Percentiles rank a stretch among this genome's conserved stretches.
These are phyloP conservation scores for Dolichopus griseipennis DNA, from an alignment of 2,888 invertebrate genomes.

Conservation along the genomic window DNA sequence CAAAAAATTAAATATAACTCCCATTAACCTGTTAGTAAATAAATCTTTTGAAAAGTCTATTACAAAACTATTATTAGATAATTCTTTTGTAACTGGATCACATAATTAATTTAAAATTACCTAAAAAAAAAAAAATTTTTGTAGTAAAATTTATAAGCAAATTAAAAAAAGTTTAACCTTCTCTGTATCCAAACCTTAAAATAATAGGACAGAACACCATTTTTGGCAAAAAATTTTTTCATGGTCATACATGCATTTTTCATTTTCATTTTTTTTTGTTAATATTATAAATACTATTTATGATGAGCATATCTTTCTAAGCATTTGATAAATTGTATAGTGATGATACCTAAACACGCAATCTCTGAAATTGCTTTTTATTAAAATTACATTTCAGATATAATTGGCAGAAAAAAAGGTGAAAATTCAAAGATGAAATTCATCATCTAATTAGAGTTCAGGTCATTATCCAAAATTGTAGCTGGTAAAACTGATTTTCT, in stretches of 20 bases:
- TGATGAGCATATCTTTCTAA: not conserved
- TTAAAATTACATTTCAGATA: not conserved
- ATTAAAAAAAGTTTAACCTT: too few species aligned
- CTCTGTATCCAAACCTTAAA: too few species aligned
- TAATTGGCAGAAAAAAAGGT: not conserved
- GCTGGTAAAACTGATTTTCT: too few species aligned
- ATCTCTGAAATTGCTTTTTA: not conserved
- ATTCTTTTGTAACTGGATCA: too few species aligned
- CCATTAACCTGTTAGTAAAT: too few species aligned
- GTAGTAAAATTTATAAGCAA: too few species aligned
- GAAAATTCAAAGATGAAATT: too few species aligned
- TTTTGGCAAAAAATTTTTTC: not conserved
- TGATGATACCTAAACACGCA: not conserved
- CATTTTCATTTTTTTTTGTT: not conserved
- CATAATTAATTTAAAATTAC: too few species aligned
- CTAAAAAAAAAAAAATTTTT: too few species aligned
- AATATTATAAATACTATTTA: not conserved
- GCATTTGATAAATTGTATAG: not conserved
- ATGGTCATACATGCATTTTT: not conserved
- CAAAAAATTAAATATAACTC: too few species aligned
- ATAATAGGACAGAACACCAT: not conserved
- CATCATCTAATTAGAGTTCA: not conserved
- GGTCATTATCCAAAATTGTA: not conserved
- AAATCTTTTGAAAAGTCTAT: too few species aligned
- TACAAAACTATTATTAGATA: too few species aligned